Conservation (phyloP, 2,113 vertebrate genomes). For the Dunckerocampus dactyliophorus region DNA sequence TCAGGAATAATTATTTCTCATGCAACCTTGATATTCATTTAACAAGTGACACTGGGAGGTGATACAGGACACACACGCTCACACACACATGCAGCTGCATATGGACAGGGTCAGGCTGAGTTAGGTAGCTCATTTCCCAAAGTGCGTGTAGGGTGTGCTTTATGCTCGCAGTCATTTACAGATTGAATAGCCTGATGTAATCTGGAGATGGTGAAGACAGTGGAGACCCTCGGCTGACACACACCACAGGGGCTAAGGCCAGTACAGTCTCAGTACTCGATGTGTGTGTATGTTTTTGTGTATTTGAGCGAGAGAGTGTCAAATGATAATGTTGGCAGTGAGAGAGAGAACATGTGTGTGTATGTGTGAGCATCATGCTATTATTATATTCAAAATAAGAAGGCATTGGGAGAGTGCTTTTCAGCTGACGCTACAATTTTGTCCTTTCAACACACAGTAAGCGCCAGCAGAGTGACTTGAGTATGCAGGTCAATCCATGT, state of each 20-base stretch:
- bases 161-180: constrained; percentile 69
- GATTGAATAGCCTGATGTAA: constrained; percentile 72
- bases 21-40: constrained; percentile 62
- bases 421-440: constrained; percentile 9
- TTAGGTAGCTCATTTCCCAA: constrained; percentile 71
- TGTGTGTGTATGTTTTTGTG: constrained; percentile 25
- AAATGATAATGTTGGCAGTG: constrained; percentile 25
- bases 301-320: constrained; percentile 10
- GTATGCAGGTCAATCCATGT: constrained; percentile 4
- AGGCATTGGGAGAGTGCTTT: constrained; percentile 1
- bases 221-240: constrained; percentile 52
- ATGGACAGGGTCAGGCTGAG: constrained; percentile 62
- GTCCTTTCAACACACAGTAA: not conserved
- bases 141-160: constrained; percentile 68
- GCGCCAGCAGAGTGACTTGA: not conserved
- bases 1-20: constrained; percentile 58
- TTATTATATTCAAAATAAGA: constrained; percentile 19
- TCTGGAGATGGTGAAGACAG: constrained; percentile 69
- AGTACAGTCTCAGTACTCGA: constrained; percentile 21
- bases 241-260: constrained; percentile 53
- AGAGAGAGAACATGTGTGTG: constrained; percentile 22
- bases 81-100: constrained; percentile 41
- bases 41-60: constrained; percentile 59
- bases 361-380: constrained; percentile 16
- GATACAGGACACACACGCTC: constrained; percentile 39